Percentiles rank a stretch among this genome's conserved stretches.
These are phyloP conservation scores for Linurgus olivaceus DNA, from an alignment of 2,797 vertebrate genomes.

Conservation along the genomic window DNA sequence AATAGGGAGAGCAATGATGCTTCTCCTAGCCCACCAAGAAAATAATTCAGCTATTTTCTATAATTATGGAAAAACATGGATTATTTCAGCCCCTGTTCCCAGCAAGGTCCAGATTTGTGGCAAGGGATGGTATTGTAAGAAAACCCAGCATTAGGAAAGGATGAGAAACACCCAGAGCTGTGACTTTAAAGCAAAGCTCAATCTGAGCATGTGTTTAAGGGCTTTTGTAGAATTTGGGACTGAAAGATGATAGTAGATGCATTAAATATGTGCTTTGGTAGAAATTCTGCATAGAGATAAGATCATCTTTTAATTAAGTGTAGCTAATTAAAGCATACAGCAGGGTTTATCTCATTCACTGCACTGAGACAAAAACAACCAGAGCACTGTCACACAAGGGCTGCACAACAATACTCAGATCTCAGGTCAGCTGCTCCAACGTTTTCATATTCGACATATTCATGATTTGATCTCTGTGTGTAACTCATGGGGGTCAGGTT, in stretches of 20 bases:
- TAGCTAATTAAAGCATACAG: constrained; percentile 12
- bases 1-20: not conserved
- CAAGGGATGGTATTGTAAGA: not conserved
- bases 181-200: not conserved
- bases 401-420: not conserved
- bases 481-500: not conserved
- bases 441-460: not conserved
- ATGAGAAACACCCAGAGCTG: not conserved
- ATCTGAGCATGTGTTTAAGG: not conserved
- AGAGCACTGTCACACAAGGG: not conserved
- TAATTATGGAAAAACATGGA: not conserved
- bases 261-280: not conserved
- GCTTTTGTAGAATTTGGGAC: not conserved
- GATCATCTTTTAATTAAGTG: not conserved
- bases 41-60: not conserved
- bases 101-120: not conserved
- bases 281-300: not conserved
- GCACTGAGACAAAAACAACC: not conserved
- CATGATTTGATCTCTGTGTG: not conserved
- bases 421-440: not conserved
- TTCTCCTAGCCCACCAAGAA: not conserved
- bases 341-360: not conserved
- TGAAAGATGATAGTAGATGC: not conserved
- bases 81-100: not conserved
- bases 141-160: not conserved